Percentiles rank a stretch among this genome's conserved stretches.
phyloP scores from a whole-genome alignment of 2,888 invertebrate species.

The Neoscelio sp. region DNA sequence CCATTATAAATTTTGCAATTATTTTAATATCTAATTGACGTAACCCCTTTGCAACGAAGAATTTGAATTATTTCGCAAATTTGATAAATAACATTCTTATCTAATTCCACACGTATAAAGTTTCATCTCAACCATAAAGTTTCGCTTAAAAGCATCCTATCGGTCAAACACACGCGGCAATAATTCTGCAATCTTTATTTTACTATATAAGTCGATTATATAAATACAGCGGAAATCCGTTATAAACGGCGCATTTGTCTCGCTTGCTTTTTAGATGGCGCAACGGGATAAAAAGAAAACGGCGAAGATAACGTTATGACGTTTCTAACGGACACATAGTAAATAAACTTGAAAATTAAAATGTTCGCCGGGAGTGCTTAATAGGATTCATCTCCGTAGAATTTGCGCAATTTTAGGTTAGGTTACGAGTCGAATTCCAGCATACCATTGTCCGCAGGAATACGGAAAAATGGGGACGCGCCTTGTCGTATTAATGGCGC shows the following conservation, averaged over 20 bases:
- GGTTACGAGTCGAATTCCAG: slow-evolving; percentile 7
- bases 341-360: slow-evolving; percentile 25
- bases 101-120: too few relatives aligned
- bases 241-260: slow-evolving; percentile 45
- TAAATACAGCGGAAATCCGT: slow-evolving; percentile 55
- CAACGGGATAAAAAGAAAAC: slow-evolving; percentile 8
- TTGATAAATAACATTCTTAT: too few relatives aligned
- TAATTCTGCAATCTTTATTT: slow-evolving; percentile 42
- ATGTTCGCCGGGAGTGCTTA: neutral
- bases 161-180: slow-evolving; percentile 42
- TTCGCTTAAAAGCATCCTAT: slow-evolving; percentile 44
- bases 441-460: neutral
- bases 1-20: too few relatives aligned
- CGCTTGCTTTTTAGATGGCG: slow-evolving; percentile 8
- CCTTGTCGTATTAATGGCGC: slow-evolving; percentile 21
- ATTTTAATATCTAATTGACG: too few relatives aligned
- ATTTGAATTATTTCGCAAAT: slow-evolving; percentile 6
- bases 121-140: too few relatives aligned
- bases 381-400: too few relatives aligned
- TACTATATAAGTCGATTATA: slow-evolving; percentile 47
- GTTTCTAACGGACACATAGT: slow-evolving; percentile 2
- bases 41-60: too few relatives aligned
- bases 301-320: slow-evolving; percentile 26
- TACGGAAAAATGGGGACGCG: slow-evolving; percentile 20
- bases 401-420: slow-evolving; percentile 20